Evolutionary conservation across 2,888 invertebrate species (phyloP), one percentile per base, ranked within the genome.

Genomic region (Machimus atricapillus): DNA sequence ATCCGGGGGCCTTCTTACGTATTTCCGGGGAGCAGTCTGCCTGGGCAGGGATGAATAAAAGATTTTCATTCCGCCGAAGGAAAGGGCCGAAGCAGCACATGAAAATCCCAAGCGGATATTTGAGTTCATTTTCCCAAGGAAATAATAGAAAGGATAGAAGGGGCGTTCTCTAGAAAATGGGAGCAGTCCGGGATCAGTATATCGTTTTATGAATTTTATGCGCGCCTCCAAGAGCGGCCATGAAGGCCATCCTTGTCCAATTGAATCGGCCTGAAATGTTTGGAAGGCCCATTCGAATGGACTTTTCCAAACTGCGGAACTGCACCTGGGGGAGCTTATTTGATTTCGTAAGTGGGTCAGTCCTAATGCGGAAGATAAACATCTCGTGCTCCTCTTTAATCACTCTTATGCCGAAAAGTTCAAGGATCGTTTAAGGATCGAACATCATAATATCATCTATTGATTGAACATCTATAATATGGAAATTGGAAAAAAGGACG

Each of bases 61-160:
- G 82, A 82, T 82, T 82, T 82, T 82, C 23, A 31, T 82, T n/a
- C 16, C 16, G 76, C 12, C 66, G 23, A 27, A 66, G 66, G n/a
- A 79, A 79, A 52, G 52, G 19, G 31, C 34, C 27, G 27, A 46
- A 79, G 43, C 27, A 76, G 76, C 6, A 3, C 34, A 46, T 8
- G 27, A 82, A 66, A 82, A 82, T 82, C 66, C 82, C 58, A 37
- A 66, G 40, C 82, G 82, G 66, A 82, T 82, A 82, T 82, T 82
- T 82, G n/a, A 82, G 82, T 31, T 66, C 66, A 82, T 58, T 58
- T 58, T 58, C 82, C 37, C 34, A 66, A 58, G 66, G 19, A 81
- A 56, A 81, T 81, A 56, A 81, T 81, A 81, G 81, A 52, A 82
- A 82, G 58, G 58, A 40, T 82, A 58, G 34, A 82, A 8, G 66